Percentiles rank a stretch among this genome's conserved stretches.
phyloP scores from a whole-genome alignment of 1,140 invertebrate species.

The Ceratina calcarata region DNA sequence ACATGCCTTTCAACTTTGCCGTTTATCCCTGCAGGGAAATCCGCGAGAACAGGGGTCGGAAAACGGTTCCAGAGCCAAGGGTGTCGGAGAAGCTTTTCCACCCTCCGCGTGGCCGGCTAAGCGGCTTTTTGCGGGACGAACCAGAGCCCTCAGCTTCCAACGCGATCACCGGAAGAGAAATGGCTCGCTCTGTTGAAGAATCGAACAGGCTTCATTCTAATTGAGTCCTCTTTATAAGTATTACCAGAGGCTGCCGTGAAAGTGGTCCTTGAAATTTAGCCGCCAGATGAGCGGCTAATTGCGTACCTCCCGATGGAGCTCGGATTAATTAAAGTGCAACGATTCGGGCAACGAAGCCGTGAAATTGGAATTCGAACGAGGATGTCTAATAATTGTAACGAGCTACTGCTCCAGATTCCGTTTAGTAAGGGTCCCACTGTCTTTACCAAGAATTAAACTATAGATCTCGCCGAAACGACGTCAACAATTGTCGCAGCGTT shows the following conservation, averaged over 20 bases:
- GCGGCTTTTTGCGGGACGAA: constrained; percentile 34
- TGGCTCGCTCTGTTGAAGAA: not conserved
- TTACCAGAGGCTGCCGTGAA: not conserved
- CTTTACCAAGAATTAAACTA: too few species aligned
- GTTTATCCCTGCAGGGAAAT: constrained; percentile 34
- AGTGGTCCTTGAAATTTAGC: constrained; percentile 18
- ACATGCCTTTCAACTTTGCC: constrained; percentile 44
- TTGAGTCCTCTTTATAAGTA: not conserved
- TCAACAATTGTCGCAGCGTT: not conserved
- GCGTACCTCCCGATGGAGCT: constrained; percentile 1
- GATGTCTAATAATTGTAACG: not conserved
- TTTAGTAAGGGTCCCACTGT: too few species aligned
- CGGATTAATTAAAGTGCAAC: constrained; percentile 10
- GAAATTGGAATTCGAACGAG: not conserved
- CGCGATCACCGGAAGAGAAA: not conserved
- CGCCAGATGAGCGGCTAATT: constrained; percentile 19
- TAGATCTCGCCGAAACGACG: too few species aligned
- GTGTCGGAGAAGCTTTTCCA: not conserved
- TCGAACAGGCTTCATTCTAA: not conserved
- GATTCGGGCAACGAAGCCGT: not conserved
- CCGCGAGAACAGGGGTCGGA: not conserved
- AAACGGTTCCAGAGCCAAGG: not conserved
- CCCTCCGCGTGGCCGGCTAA: constrained; percentile 12
- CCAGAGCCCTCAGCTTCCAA: not conserved
- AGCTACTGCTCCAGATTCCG: not conserved